A percentile compares a stretch with the other conserved stretches of the same genome.
phyloP scores from a whole-genome alignment of 2,113 vertebrate genomes.

The Pomatostomus ruficeps region DNA sequence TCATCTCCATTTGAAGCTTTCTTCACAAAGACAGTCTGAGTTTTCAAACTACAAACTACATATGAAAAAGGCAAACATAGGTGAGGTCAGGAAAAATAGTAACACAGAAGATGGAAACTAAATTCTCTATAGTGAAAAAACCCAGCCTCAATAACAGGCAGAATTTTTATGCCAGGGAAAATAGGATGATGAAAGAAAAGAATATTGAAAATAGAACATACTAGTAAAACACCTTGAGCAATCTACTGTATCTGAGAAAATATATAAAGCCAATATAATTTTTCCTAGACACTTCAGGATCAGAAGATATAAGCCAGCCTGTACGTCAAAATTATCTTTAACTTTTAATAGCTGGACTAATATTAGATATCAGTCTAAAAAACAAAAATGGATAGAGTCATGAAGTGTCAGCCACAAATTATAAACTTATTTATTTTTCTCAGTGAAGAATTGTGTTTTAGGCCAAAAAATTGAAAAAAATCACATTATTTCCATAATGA shows the following conservation, averaged over 20 bases:
- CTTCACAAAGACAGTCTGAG: not conserved
- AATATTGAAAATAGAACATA: not conserved
- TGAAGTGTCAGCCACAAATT: not conserved
- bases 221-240: not conserved
- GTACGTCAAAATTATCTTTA: not conserved
- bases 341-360: not conserved
- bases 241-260: not conserved
- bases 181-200: not conserved
- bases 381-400: not conserved
- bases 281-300: not conserved
- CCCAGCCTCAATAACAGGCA: not conserved
- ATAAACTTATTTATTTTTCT: not conserved
- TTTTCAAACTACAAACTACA: not conserved
- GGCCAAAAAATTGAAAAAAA: not conserved
- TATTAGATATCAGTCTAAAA: not conserved
- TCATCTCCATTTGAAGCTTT: not conserved
- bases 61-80: not conserved
- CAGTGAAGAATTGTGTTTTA: not conserved
- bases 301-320: not conserved
- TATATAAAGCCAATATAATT: not conserved
- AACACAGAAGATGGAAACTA: not conserved
- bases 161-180: not conserved
- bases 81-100: not conserved
- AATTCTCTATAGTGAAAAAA: not conserved
- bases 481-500: accelerated